These are phyloP conservation scores for Morpho helenor DNA, from an alignment of 2,888 invertebrate species.

Conservation along the genomic window DNA sequence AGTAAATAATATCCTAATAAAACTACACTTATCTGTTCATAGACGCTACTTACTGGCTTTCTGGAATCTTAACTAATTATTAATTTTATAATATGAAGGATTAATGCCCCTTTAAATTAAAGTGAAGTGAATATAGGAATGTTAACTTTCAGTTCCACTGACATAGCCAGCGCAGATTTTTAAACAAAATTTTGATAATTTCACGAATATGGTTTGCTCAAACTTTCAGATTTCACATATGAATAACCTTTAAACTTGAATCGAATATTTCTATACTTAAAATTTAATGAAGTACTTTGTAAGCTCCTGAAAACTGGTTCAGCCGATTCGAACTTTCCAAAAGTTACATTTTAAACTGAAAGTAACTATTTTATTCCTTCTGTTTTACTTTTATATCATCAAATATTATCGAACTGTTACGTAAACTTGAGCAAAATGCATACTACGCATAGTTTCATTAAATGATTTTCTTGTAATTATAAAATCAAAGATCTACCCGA, in stretches of 20 bases:
- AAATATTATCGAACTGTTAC: no score
- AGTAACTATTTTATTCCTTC: not conserved
- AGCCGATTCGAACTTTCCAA: not conserved
- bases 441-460: no score
- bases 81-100: not conserved
- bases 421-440: no score
- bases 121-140: no score
- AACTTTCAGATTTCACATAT: slow-evolving; percentile 3
- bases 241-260: slow-evolving; percentile 6
- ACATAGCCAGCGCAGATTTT: not conserved
- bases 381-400: no score
- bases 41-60: not conserved
- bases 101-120: no score
- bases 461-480: no score
- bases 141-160: no score
- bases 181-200: not conserved
- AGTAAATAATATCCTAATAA: no score
- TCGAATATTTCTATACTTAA: slow-evolving; percentile 1
- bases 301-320: slow-evolving; percentile 1
- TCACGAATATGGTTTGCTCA: not conserved
- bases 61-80: slow-evolving; percentile 1
- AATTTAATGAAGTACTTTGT: slow-evolving; percentile 1
- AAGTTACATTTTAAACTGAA: not conserved
- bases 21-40: no score
- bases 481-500: no score